phyloP scores from a whole-genome alignment of 1,140 invertebrate species.

The Halotydeus destructor region DNA sequence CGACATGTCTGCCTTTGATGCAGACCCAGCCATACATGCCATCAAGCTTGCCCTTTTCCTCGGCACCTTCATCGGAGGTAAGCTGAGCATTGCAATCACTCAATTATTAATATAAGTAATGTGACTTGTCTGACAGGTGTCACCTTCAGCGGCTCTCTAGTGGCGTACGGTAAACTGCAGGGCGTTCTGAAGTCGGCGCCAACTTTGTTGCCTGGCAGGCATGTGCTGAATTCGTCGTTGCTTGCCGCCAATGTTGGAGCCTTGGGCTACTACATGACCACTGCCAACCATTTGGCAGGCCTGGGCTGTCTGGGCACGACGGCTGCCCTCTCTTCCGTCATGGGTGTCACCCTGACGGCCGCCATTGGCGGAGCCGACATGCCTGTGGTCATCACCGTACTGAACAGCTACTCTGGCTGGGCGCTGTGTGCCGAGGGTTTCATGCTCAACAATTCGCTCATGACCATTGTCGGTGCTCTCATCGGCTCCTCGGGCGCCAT shows the following conservation, averaged over 20 bases:
- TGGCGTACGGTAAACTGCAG: constrained; percentile 80
- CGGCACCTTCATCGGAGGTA: constrained; percentile 73
- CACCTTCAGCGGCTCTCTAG: constrained; percentile 65
- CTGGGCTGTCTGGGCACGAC: constrained; percentile 45
- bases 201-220: constrained; percentile 55
- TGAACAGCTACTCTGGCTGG: constrained; percentile 64
- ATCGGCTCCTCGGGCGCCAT: constrained; percentile 80
- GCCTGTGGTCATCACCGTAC: constrained; percentile 77
- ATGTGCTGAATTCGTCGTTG: constrained; percentile 47
- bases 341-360: constrained; percentile 67
- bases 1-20: constrained; percentile 58
- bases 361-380: constrained; percentile 84
- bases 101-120: too few species aligned
- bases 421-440: constrained; percentile 73
- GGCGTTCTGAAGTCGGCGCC: constrained; percentile 53
- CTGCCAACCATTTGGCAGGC: constrained; percentile 39
- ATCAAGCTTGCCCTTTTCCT: constrained; percentile 66
- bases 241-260: constrained; percentile 43
- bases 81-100: too few species aligned
- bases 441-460: constrained; percentile 76
- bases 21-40: constrained; percentile 58
- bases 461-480: constrained; percentile 73
- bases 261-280: constrained; percentile 43
- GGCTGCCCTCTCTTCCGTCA: constrained; percentile 42
- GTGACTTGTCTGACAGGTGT: too few species aligned